Percentiles rank a stretch among this genome's conserved stretches.
Conservation (phyloP, 2,113 vertebrate genomes). For the Neofelis nebulosa region DNA sequence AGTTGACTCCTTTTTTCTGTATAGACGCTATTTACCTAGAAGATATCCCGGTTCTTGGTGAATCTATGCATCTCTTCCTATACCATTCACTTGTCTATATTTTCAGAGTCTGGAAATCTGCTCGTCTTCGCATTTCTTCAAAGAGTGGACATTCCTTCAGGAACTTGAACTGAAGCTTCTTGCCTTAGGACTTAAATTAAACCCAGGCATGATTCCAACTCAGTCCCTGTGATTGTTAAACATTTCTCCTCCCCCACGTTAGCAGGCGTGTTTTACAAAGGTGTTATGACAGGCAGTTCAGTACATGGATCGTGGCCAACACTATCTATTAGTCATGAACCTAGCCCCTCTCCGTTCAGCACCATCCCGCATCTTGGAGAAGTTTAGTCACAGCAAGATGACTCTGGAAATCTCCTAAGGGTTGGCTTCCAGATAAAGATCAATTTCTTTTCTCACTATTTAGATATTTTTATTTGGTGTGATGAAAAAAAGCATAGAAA, state of each 20-base stretch:
- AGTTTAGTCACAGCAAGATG: not conserved
- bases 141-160: not conserved
- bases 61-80: constrained; percentile 2
- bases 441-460: not conserved
- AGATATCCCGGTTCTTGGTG: constrained; percentile 17
- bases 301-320: no score
- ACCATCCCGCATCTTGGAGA: not conserved
- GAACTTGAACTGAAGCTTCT: not conserved
- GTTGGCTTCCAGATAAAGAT: constrained; percentile 14
- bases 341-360: not conserved
- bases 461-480: constrained; percentile 13
- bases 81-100: not conserved
- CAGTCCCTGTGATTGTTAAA: not conserved
- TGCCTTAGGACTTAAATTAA: not conserved
- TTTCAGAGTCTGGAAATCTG: constrained; percentile 18
- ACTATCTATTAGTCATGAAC: not conserved
- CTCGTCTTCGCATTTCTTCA: constrained; percentile 29
- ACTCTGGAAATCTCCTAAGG: not conserved
- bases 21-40: not conserved
- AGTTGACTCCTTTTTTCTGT: constrained; percentile 42
- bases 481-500: not conserved
- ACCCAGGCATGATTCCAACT: not conserved
- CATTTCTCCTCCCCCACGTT: not conserved
- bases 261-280: not conserved
- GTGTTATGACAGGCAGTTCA: not conserved